Evolutionary conservation across 2,888 invertebrate species (phyloP), one percentile per base, ranked within the genome.

Genomic region (Phalera bucephala): DNA sequence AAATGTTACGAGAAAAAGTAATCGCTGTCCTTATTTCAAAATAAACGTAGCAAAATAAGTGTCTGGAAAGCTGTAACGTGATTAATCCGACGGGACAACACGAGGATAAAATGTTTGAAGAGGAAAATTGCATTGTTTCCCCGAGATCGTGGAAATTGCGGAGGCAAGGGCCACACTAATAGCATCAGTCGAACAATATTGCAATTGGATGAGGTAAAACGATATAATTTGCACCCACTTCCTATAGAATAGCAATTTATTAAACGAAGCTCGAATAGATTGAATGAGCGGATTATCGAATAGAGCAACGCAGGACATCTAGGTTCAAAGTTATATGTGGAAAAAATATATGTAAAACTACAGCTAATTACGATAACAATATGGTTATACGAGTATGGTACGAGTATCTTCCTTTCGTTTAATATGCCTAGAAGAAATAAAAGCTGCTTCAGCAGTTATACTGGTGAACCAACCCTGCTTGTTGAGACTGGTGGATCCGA

Each of bases 121-220:
- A 62, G 65, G 72, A 71, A 74, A 76, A 74, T 74, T 65, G 71
- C 63, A 66, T 57, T 52, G 65, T 67, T 64, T 64, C 57, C 46
- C 45, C 43, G 58, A 61, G 65, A 63, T 56, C 57, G 50, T 61
- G 62, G 52, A 67, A 74, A 72, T 75, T 65, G 61, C 57, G 57
- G 50, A 40, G 39, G 31, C 57, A 53, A 67, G 58, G 52, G 57
- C 42, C 53, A 50, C 49, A 60, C 58, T 64, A 70, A 64, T 59
- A 57, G 47, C 56, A 59, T 59, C 66, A 60, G 51, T 50, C 58
- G 51, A 60, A 63, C 64, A 64, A 70, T 65, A 68, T 66, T 69
- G 64, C 66, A 59, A 63, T 62, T 60, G 51, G 52, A 60, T 62
- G 49, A 55, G 52, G 52, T 48, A 41, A 52, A 52, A 57, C 49